phyloP scores from a whole-genome alignment of 2,113 vertebrate species.

The Gallinago media region DNA sequence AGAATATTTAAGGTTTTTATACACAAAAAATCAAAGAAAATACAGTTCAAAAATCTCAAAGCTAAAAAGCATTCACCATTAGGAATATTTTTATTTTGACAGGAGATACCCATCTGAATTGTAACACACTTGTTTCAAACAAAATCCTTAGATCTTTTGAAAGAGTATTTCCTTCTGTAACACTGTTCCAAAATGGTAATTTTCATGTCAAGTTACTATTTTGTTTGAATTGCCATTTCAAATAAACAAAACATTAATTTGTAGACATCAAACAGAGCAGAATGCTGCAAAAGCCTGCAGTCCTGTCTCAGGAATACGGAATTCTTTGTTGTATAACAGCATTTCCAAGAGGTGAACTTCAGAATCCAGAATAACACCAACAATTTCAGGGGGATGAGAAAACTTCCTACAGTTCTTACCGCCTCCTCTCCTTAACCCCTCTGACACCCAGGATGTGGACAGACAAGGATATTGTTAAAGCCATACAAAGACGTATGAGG shows the following conservation, averaged over 20 bases:
- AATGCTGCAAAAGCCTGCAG: neutral
- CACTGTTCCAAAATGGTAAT: neutral
- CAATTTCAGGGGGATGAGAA: neutral
- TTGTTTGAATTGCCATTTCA: neutral
- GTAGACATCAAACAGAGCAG: neutral
- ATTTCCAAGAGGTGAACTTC: neutral
- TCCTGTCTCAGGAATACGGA: neutral
- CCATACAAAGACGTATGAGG: neutral
- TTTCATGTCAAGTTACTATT: neutral
- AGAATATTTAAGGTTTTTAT: neutral
- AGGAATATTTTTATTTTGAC: neutral
- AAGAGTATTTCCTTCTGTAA: neutral
- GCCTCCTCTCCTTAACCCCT: neutral
- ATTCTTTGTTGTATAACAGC: rapidly evolving
- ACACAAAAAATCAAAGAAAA: neutral
- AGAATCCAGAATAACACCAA: neutral
- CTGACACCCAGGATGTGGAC: too few relatives aligned
- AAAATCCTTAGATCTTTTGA: neutral
- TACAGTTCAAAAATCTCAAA: neutral
- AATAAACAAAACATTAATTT: neutral
- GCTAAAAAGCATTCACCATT: neutral
- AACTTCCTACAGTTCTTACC: neutral
- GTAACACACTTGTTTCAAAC: neutral
- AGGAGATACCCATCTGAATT: neutral
- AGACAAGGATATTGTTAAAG: neutral